phyloP scores from a whole-genome alignment of 2,113 vertebrate species.

The Callopanchax toddi region DNA sequence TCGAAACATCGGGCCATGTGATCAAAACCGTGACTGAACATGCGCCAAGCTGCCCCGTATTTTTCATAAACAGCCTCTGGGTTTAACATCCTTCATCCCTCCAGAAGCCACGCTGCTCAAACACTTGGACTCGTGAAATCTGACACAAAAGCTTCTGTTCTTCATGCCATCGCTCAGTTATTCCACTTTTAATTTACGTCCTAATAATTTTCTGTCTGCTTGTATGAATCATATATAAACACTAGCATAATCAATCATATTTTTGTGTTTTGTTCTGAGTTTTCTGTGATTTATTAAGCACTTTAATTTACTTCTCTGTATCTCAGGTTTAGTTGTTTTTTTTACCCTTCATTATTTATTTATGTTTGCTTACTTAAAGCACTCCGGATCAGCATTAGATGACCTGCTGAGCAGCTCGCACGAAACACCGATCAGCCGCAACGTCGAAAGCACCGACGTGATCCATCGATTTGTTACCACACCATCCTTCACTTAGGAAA shows the following conservation, averaged over 20 bases:
- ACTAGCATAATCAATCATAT: slow-evolving; percentile 62
- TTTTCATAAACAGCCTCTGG: slow-evolving; percentile 31
- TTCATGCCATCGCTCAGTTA: slow-evolving; percentile 54
- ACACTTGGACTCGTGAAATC: slow-evolving; percentile 36
- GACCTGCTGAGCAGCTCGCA: background rate
- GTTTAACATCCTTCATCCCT: slow-evolving; percentile 34
- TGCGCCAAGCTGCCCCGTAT: slow-evolving; percentile 30
- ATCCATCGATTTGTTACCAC: background rate
- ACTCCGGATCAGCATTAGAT: slow-evolving; percentile 11
- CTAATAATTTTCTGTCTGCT: slow-evolving; percentile 69
- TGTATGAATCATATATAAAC: slow-evolving; percentile 36
- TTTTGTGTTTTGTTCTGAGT: slow-evolving; percentile 47
- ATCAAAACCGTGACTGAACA: slow-evolving; percentile 60
- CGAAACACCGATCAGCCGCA: too few relatives aligned
- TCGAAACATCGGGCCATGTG: slow-evolving; percentile 54
- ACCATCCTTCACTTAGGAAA: background rate
- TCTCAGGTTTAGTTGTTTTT: slow-evolving; percentile 31
- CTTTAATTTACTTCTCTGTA: slow-evolving; percentile 57
- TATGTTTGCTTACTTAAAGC: background rate
- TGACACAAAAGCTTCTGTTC: slow-evolving; percentile 36
- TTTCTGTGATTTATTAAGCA: slow-evolving; percentile 57
- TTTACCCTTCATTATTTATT: slow-evolving; percentile 34
- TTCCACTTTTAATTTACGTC: slow-evolving; percentile 61
- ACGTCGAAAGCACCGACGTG: background rate
- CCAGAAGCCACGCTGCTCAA: slow-evolving; percentile 33